Evolutionary conservation across 2,797 vertebrate species (phyloP).

Genomic region (Tapirus indicus): DNA sequence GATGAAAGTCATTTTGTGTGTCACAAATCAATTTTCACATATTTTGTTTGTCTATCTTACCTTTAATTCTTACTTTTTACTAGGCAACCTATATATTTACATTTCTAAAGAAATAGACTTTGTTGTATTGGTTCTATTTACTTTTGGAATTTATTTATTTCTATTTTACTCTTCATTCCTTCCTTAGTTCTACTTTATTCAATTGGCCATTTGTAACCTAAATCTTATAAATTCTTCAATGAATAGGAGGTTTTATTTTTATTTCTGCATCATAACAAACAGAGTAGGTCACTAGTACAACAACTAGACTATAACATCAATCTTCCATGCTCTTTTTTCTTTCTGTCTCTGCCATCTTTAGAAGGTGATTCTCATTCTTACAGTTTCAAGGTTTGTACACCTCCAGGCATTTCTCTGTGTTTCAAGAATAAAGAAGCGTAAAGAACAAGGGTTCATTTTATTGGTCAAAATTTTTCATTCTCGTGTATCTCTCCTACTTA

Average conservation of each 20-base stretch:
- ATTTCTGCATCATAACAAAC: background rate
- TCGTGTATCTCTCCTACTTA: background rate
- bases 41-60: background rate
- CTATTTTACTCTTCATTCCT: background rate
- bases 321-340: background rate
- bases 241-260: background rate
- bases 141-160: background rate
- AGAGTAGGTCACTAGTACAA: background rate
- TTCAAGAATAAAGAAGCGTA: background rate
- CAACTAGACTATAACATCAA: background rate
- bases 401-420: background rate
- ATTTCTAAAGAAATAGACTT: background rate
- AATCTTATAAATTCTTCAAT: background rate
- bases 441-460: background rate
- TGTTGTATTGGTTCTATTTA: background rate
- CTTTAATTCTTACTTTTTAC: background rate
- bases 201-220: background rate
- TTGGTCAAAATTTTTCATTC: background rate
- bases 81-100: background rate
- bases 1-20: background rate
- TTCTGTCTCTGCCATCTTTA: background rate
- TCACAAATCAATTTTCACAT: background rate
- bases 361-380: background rate
- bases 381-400: background rate
- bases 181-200: background rate